Percentiles rank a stretch among this genome's conserved stretches.
Evolutionary conservation across 2,888 invertebrate genomes (phyloP).

Genomic region (Noctua pronuba): DNA sequence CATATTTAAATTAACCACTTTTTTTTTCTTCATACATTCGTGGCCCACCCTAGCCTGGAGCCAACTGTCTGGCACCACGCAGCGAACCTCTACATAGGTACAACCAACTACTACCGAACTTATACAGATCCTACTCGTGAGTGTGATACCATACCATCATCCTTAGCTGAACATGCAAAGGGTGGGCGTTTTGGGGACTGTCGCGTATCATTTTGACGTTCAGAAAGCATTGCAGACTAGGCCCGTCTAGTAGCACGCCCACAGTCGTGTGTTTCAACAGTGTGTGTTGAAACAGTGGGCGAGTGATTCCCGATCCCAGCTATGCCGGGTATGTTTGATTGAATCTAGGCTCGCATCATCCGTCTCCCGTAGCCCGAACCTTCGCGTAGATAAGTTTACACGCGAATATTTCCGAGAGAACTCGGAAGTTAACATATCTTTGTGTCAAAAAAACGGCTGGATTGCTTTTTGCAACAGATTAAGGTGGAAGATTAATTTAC

Average conservation of each 20-base stretch:
- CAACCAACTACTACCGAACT: too few species aligned
- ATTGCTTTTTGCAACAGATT: constrained; percentile 13
- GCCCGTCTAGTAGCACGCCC: not conserved
- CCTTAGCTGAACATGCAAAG: not conserved
- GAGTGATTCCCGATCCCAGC: not conserved
- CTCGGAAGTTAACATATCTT: not conserved
- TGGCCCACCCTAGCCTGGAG: too few species aligned
- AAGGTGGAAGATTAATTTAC: constrained; percentile 21
- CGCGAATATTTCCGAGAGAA: not conserved
- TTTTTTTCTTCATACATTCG: too few species aligned
- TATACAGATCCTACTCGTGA: too few species aligned
- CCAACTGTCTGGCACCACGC: too few species aligned
- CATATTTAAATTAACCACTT: too few species aligned
- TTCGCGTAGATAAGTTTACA: too few species aligned
- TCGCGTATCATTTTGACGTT: not conserved
- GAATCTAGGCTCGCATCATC: too few species aligned
- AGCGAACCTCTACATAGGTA: too few species aligned
- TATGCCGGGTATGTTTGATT: too few species aligned
- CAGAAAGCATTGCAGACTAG: not conserved
- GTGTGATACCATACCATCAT: too few species aligned
- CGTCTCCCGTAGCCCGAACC: too few species aligned
- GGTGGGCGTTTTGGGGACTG: not conserved
- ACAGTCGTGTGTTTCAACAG: not conserved
- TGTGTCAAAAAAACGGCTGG: constrained; percentile 1
- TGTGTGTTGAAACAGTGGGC: not conserved